Base-by-base conservation (phyloP, 2,113 vertebrate genomes). In the Peucedramus taeniatus region DNA sequence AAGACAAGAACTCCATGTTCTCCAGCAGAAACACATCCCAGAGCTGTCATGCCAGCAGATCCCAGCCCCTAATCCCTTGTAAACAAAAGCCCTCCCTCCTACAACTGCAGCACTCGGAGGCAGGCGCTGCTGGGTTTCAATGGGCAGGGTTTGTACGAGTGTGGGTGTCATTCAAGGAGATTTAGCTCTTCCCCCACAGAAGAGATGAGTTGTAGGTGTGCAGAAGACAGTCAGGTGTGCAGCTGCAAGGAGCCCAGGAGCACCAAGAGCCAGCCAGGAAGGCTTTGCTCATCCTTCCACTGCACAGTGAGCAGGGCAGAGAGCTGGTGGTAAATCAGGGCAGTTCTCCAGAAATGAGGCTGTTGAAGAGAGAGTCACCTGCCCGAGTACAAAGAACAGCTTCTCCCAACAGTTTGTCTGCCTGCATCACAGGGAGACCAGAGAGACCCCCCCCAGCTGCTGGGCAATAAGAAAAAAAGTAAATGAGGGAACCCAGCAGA, bases 1-100 rank as follows among this genome's bases (percentile, higher is more conserved):
- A 68, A 64, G 84, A 70, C 40, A 84, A 79, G 84, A 90, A 95
- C 84, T 89, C 35, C 75, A 69, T 63, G 87, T 94, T 90, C 93
- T 83, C 68, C 89, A 83, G 59, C 31, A 69, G 16, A 49, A 79
- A 54, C 74, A 77, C 54, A 47, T 39, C 10, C 2, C 65, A 40
- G 45, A 37, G 39, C 10, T 76, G 84, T 81, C 40, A 30, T 24
- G 59, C 88, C 79, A 83, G 59, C 45, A 91, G 81, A 68, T 23
- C 74, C 13, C 50, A 71, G 61, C 18, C 42, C 69, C 51, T 53
- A 5, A 89, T 45, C 33, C 37, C 56, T 31, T 44, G 20, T 54
- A n/a, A 16, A 54, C n/a, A 64, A 10, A 85, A 65, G 35, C 26
- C 51, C 49, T 89, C 24, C 53, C 23, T 76, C 44, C 37, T 68